These are phyloP conservation scores for Porites lobata DNA, from an alignment of 92 coral and sea anemone species.

Conservation along the genomic window DNA sequence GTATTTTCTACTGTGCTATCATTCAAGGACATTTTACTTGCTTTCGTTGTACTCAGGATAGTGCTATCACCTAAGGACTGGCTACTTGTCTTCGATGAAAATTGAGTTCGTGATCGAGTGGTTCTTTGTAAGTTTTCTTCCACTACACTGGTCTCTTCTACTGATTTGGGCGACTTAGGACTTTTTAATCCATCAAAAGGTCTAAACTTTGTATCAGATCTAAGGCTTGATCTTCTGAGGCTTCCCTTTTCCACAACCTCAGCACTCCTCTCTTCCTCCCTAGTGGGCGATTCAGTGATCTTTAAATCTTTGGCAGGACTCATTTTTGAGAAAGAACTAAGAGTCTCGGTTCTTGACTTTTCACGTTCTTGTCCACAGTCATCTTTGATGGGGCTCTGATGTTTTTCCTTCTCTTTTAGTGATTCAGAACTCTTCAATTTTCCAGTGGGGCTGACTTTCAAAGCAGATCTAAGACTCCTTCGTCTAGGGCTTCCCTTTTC, in stretches of 20 bases:
- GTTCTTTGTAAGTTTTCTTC: background rate
- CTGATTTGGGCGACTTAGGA: background rate
- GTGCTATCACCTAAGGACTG: background rate
- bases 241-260: background rate
- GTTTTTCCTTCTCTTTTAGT: background rate
- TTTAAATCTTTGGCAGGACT: background rate
- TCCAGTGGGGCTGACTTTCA: background rate
- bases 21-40: background rate
- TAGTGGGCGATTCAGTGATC: background rate
- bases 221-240: conserved; percentile 4
- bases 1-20: background rate
- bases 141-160: background rate
- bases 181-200: background rate
- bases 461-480: background rate
- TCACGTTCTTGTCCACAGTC: background rate
- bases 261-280: background rate
- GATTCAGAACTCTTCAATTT: background rate
- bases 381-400: background rate
- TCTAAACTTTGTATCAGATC: conserved; percentile 2
- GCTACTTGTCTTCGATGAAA: background rate
- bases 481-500: background rate
- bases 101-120: background rate
- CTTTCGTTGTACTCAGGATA: background rate
- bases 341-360: background rate
- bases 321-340: background rate